A percentile compares a stretch with the other conserved stretches of the same genome.
These are phyloP conservation scores for Hypotaenidia okinawae DNA, from an alignment of 2,797 vertebrate genomes.

Conservation along the genomic window DNA sequence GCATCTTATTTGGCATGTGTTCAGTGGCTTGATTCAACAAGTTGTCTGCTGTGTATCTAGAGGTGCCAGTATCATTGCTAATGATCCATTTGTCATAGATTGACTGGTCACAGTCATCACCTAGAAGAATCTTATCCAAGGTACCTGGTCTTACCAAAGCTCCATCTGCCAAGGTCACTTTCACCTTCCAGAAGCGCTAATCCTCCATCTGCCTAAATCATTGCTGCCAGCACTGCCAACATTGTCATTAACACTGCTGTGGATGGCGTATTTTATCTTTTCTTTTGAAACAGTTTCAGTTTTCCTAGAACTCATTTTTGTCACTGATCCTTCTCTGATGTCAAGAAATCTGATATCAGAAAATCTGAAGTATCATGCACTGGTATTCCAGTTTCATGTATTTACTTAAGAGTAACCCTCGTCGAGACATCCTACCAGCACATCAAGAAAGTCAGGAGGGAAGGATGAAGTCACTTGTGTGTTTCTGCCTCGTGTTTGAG, in stretches of 20 bases:
- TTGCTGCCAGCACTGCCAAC: not conserved
- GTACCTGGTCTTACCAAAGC: not conserved
- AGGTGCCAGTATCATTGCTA: not conserved
- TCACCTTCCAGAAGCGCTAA: not conserved
- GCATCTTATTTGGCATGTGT: not conserved
- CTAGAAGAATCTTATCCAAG: not conserved
- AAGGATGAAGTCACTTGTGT: not conserved
- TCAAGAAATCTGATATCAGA: not conserved
- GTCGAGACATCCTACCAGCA: not conserved
- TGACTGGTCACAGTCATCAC: not conserved
- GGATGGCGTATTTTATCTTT: not conserved
- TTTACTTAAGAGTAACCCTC: not conserved
- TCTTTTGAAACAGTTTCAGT: not conserved
- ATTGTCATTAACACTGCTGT: not conserved
- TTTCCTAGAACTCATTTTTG: not conserved
- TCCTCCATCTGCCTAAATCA: not conserved
- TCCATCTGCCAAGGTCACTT: not conserved
- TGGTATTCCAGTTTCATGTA: not conserved
- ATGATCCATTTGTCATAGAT: not conserved
- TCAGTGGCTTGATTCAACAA: not conserved
- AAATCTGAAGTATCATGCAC: not conserved
- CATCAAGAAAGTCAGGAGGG: not conserved
- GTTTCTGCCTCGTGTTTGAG: not conserved
- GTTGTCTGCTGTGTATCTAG: not conserved
- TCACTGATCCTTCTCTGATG: not conserved